Evolutionary conservation across 2,113 vertebrate genomes (phyloP).

Genomic region (Gopherus flavomarginatus): DNA sequence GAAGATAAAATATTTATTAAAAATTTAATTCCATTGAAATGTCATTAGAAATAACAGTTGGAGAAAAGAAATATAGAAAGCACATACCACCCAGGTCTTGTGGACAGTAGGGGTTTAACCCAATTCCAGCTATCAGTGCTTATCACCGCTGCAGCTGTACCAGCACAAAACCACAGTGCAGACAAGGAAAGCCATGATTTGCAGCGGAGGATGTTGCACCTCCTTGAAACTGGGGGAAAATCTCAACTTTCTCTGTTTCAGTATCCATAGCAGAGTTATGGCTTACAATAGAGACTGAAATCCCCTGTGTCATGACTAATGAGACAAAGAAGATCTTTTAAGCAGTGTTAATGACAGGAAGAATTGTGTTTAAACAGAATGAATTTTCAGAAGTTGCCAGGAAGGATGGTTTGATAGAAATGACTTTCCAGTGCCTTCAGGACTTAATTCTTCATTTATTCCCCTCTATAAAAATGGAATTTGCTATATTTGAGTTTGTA

Average conservation of each 20-base stretch:
- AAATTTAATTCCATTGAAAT: background rate
- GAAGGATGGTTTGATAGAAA: background rate
- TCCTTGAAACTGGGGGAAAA: background rate
- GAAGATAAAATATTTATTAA: background rate
- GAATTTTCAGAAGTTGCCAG: background rate
- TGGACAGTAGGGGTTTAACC: background rate
- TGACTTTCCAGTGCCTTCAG: background rate
- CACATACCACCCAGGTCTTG: background rate
- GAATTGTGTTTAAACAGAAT: background rate
- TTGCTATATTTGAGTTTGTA: background rate
- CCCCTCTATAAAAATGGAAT: background rate
- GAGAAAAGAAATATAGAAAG: background rate
- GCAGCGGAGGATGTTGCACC: background rate
- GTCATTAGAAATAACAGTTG: background rate
- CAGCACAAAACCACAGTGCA: background rate
- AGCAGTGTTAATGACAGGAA: background rate
- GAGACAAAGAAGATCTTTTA: background rate
- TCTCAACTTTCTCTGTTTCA: background rate
- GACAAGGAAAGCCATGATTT: background rate
- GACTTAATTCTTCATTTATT: background rate
- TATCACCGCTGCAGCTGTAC: background rate
- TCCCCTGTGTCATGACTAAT: background rate
- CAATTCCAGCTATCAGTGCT: background rate
- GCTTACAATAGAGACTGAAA: background rate
- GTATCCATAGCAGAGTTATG: background rate